Conservation (phyloP, 2,888 invertebrate species). For the Stegana nigrithorax region DNA sequence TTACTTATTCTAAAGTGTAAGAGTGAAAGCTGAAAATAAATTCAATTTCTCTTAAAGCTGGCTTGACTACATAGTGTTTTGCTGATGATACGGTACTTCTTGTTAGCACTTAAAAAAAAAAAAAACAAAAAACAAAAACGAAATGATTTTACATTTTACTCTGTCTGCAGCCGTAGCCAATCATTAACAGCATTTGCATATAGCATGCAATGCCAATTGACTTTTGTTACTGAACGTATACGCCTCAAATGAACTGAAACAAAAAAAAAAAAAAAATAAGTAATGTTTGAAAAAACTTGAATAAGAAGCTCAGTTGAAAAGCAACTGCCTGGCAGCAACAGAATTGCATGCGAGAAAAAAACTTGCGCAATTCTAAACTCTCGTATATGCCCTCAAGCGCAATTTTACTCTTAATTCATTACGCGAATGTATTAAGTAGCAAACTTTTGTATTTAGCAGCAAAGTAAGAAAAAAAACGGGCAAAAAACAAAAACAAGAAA, state of each 20-base stretch:
- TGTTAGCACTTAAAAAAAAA: too few species aligned
- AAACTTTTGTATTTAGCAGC: conserved; percentile 59
- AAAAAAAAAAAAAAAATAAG: neutral
- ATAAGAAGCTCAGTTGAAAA: conserved; percentile 34
- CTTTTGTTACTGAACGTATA: conserved; percentile 1
- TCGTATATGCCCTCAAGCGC: conserved; percentile 51
- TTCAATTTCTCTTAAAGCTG: too few species aligned
- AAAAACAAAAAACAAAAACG: too few species aligned
- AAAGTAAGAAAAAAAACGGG: too few species aligned
- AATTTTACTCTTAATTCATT: conserved; percentile 57
- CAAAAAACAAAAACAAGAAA: conserved; percentile 50
- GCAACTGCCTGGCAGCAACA: conserved; percentile 35
- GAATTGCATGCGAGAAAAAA: conserved; percentile 47
- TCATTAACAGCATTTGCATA: too few species aligned
- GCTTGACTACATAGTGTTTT: too few species aligned
- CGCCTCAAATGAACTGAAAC: neutral
- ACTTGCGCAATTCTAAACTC: neutral
- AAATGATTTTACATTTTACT: too few species aligned
- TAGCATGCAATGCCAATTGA: neutral
- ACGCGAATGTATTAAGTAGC: conserved; percentile 59
- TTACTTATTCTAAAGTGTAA: too few species aligned
- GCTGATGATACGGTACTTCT: too few species aligned
- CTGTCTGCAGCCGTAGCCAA: too few species aligned
- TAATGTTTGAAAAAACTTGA: neutral
- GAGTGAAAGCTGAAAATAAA: too few species aligned